Percentiles rank a stretch among this genome's conserved stretches.
Evolutionary conservation across 2,888 invertebrate species (phyloP).

Genomic region (Sinhomidia bicolor): DNA sequence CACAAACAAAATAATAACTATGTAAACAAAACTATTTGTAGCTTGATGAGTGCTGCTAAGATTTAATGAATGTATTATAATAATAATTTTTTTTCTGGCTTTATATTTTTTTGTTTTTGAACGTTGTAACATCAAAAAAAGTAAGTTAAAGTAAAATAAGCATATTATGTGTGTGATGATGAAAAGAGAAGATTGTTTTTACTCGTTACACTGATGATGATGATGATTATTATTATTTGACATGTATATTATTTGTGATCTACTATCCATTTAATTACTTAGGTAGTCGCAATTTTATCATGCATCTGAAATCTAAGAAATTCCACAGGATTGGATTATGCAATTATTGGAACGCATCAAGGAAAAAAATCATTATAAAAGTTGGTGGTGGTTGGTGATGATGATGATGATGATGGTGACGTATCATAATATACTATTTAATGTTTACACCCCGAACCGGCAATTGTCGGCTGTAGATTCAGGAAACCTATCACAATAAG

Average conservation of each 20-base stretch:
- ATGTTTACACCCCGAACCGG: background rate
- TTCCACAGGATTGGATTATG: background rate
- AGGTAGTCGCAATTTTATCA: background rate
- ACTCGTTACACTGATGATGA: background rate
- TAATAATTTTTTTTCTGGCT: too few species aligned
- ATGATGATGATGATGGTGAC: too few species aligned
- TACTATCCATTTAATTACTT: background rate
- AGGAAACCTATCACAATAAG: conserved; percentile 3
- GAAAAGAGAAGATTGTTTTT: background rate
- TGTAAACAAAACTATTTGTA: too few species aligned
- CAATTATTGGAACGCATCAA: background rate
- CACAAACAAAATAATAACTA: too few species aligned
- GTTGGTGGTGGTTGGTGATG: background rate
- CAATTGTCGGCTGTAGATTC: background rate
- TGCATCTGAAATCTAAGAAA: background rate
- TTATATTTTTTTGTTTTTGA: too few species aligned
- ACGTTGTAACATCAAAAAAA: too few species aligned
- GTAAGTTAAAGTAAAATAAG: too few species aligned
- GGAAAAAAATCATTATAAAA: too few species aligned
- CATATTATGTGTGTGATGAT: too few species aligned
- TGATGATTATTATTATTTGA: background rate
- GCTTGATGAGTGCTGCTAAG: too few species aligned
- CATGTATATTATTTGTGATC: background rate
- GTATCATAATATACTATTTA: background rate
- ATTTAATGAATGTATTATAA: too few species aligned